phyloP scores from a whole-genome alignment of 2,797 vertebrate species.

The Manis pentadactyla region DNA sequence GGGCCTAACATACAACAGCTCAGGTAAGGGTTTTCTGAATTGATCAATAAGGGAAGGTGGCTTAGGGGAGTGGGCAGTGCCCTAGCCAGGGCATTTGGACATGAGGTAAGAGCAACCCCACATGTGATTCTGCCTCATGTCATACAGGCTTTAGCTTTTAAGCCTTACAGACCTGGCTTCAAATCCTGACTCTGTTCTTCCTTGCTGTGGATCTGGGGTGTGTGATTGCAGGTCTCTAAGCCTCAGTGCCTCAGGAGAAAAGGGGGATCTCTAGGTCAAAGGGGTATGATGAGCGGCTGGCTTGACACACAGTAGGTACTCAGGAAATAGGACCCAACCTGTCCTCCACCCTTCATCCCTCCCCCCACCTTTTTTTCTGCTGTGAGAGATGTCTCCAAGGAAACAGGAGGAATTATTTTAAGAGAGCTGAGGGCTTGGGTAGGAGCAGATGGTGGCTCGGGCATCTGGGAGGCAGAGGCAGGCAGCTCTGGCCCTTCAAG shows the following conservation, averaged over 20 bases:
- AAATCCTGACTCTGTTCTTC: neutral
- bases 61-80: neutral
- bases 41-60: neutral
- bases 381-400: slow-evolving; percentile 81
- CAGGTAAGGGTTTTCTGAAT: neutral
- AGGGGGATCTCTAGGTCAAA: neutral
- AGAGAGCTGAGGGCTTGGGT: slow-evolving; percentile 69
- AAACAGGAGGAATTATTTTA: slow-evolving; percentile 80
- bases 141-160: neutral
- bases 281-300: neutral
- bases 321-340: slow-evolving; percentile 16
- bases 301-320: slow-evolving; percentile 68
- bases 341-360: neutral
- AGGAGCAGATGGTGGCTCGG: slow-evolving; percentile 77
- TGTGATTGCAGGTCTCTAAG: neutral
- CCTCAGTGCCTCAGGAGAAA: neutral
- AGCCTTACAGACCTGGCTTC: neutral
- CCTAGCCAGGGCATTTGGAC: neutral
- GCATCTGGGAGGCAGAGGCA: slow-evolving; percentile 78
- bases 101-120: neutral
- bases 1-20: neutral
- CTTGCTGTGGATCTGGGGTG: neutral
- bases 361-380: slow-evolving; percentile 22
- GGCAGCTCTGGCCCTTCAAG: slow-evolving; percentile 45
- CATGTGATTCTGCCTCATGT: neutral